Percentiles rank a stretch among this genome's conserved stretches.
Evolutionary conservation across 2,113 vertebrate genomes (phyloP).

Genomic region (Lutjanus erythropterus): DNA sequence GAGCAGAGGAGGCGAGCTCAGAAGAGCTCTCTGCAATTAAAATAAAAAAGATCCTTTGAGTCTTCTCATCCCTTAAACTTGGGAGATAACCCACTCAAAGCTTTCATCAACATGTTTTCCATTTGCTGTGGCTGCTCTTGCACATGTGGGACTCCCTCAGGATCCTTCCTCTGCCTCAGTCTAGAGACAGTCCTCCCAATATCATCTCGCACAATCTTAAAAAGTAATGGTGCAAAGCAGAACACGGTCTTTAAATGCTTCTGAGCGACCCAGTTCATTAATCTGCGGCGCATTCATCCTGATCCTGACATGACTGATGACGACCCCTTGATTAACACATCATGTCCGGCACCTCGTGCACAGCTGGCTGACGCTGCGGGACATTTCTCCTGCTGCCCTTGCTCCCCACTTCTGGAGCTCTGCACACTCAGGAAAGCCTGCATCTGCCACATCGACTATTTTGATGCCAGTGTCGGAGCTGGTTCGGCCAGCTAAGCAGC

Average conservation of each 20-base stretch:
- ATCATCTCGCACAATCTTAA: slow-evolving; percentile 35
- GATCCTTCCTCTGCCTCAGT: background rate
- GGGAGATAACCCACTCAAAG: slow-evolving; percentile 11
- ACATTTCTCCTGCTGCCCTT: slow-evolving; percentile 44
- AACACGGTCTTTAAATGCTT: slow-evolving; percentile 19
- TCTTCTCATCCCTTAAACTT: slow-evolving; percentile 32
- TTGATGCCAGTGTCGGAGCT: slow-evolving; percentile 43
- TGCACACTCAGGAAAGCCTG: slow-evolving; percentile 48
- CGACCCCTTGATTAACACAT: slow-evolving; percentile 62
- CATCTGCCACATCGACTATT: slow-evolving; percentile 62
- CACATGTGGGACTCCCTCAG: slow-evolving; percentile 4
- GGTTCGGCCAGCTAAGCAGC: slow-evolving; percentile 59
- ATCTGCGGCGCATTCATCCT: slow-evolving; percentile 34
- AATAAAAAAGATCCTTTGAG: slow-evolving; percentile 2
- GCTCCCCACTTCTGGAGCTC: slow-evolving; percentile 19
- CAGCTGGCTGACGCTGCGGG: slow-evolving; percentile 58
- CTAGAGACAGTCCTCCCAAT: background rate
- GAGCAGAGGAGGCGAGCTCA: slow-evolving; percentile 5
- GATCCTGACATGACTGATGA: slow-evolving; percentile 49
- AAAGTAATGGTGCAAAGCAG: slow-evolving; percentile 46
- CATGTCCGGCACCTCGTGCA: slow-evolving; percentile 29
- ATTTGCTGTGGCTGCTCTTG: slow-evolving; percentile 5
- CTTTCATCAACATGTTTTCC: slow-evolving; percentile 47
- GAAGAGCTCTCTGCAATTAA: slow-evolving; percentile 30
- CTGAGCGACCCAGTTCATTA: slow-evolving; percentile 31